These are phyloP conservation scores for Leptopilina clavipes DNA, from an alignment of 1,140 invertebrate genomes.

Conservation along the genomic window DNA sequence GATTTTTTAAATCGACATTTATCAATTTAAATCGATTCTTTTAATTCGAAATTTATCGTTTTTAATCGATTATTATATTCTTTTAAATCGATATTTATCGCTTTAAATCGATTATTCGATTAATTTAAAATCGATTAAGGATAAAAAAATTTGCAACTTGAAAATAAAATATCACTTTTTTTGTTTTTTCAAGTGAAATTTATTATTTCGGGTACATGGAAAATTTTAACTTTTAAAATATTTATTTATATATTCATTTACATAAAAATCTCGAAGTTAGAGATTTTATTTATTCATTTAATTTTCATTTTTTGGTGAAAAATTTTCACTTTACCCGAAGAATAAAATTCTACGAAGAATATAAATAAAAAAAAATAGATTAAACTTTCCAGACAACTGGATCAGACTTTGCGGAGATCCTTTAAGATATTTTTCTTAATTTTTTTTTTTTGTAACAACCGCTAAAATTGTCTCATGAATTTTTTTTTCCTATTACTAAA, in stretches of 20 bases:
- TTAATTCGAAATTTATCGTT: too few relatives aligned
- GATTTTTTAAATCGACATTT: too few relatives aligned
- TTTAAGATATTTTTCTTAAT: not conserved
- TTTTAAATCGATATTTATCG: too few relatives aligned
- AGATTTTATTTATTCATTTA: not conserved
- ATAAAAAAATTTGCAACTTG: not conserved
- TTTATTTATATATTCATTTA: too few relatives aligned
- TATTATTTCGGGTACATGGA: constrained; percentile 14
- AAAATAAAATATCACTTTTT: too few relatives aligned
- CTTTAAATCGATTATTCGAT: too few relatives aligned
- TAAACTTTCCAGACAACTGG: constrained; percentile 20
- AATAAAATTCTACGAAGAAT: not conserved
- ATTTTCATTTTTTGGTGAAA: too few relatives aligned
- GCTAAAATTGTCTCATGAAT: not conserved
- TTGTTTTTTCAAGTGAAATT: not conserved
- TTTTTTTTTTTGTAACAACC: not conserved
- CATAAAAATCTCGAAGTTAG: too few relatives aligned
- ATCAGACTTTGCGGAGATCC: constrained; percentile 31
- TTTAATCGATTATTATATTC: too few relatives aligned
- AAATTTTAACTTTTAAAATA: not conserved
- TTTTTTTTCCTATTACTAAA: not conserved
- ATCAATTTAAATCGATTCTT: too few relatives aligned
- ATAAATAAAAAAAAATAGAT: constrained; percentile 2
- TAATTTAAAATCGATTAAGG: not conserved
- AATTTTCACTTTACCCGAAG: not conserved